Evolutionary conservation across 2,888 invertebrate species (phyloP), one percentile per base, ranked within the genome.

Genomic region (Drosophila anomalata): DNA sequence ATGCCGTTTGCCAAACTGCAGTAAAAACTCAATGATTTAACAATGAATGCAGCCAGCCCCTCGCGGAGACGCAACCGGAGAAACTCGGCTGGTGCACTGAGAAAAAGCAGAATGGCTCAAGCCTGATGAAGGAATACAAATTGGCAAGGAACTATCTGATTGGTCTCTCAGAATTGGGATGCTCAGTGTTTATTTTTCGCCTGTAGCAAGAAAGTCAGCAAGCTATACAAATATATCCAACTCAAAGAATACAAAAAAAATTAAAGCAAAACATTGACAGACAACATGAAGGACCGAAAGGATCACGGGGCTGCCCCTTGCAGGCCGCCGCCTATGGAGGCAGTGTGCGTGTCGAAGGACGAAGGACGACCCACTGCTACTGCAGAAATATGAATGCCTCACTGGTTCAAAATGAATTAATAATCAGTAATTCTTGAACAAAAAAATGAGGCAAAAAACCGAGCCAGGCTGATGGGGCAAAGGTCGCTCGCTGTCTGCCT

Each of bases 11-110:
- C 82, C 87, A 84, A 88, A 89, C 79, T 89, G 88, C 89, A 87
- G 88, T 76, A 85, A 85, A 87, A 85, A 89, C 89, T 77, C 87
- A 89, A 87, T 87, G 85, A 89, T 82, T 89, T 88, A 89, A 87
- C 86, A 87, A 89, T 88, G 84, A 84, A 88, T 84, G 78, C 82
- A 88, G 77, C 71, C 59, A 61, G 53, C 47, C 56, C 56, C 7
- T 48, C 56, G 48, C 57, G 57, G 33, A 47, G 58, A 75, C 66
- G 58, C 36, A 69, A 59, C 55, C 63, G 51, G 62, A 36, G 50
- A 63, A 53, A 44, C 58, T 42, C 58, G 46, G 53, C 55, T 24
- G 11, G 42, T 42, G 22, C 44, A 44, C 44, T 44, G 20, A 9
- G 11, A 44, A 22, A 44, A 44, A 44, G 17, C 12, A n/a, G 11